Evolutionary conservation across 1,140 invertebrate genomes (phyloP), one percentile per base, ranked within the genome.

Genomic region (Adelges cooleyi): DNA sequence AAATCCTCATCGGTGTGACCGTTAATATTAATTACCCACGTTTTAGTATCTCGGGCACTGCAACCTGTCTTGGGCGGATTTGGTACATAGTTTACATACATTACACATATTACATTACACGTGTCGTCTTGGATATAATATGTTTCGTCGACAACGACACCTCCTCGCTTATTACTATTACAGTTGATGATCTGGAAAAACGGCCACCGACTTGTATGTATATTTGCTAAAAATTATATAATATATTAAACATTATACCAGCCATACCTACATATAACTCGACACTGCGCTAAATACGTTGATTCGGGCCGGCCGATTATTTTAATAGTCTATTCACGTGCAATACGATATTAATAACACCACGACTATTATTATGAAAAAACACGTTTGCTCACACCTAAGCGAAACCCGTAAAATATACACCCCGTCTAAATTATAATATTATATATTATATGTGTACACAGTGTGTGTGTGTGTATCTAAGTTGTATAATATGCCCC

Each of bases 21-120:
- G 38, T 56, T 59, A 59, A 59, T 59, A 59, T 59, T 59, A 59
- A 59, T 59, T 59, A 44, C n/a, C n/a, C n/a, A n/a, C 25, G 40
- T 59, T 46, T 27, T 23, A 54, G 15, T n/a, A 23, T 38, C 33
- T 36, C 8, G 29, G 5, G 29, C 29, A 6, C 29, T 33, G 5
- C 29, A 33, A 33, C n/a, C n/a, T n/a, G n/a, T n/a, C n/a, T n/a
- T n/a, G n/a, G n/a, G n/a, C n/a, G n/a, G n/a, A n/a, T n/a, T n/a
- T 33, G 11, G 5, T 33, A 33, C 11, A 33, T 11, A 33, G 29
- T 5, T 33, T 11, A 33, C 29, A 33, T 33, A 6, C 29, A 33
- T 33, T n/a, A n/a, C n/a, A n/a, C n/a, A n/a, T 36, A 40, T n/a
- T 10, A 23, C 33, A 20, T 1, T 20, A 50, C 13, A 23, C 15